Evolutionary conservation across 2,888 invertebrate species (phyloP).

Genomic region (Metallyticus violacea): DNA sequence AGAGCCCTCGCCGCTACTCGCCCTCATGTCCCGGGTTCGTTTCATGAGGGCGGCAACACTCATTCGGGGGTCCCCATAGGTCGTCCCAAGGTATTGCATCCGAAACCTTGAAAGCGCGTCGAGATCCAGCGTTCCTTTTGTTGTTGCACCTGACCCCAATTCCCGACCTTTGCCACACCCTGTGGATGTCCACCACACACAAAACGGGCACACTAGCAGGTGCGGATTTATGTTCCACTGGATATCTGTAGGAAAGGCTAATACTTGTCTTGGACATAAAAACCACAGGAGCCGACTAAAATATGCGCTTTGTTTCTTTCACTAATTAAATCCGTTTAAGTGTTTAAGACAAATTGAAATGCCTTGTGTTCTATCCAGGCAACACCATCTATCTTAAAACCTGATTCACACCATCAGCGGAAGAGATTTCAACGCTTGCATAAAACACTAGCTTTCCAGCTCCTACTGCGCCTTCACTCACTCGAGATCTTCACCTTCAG

Average conservation of each 20-base stretch:
- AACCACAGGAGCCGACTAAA: not conserved
- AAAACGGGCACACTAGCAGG: not conserved
- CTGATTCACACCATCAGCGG: not conserved
- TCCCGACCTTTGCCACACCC: not conserved
- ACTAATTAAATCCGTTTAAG: not conserved
- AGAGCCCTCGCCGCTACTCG: constrained; percentile 55
- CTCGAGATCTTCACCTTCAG: not conserved
- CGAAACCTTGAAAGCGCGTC: not conserved
- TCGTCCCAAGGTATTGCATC: not conserved
- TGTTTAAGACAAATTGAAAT: not conserved
- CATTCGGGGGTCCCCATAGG: not conserved
- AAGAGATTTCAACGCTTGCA: not conserved
- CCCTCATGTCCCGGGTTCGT: not conserved
- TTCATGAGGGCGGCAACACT: not conserved
- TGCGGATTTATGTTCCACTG: not conserved
- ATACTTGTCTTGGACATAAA: not conserved
- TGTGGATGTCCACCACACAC: not conserved
- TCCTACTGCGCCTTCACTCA: not conserved
- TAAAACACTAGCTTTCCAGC: not conserved
- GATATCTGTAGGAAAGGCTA: no score
- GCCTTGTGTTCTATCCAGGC: no score
- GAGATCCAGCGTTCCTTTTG: not conserved
- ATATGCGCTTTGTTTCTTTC: no score
- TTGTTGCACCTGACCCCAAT: not conserved
- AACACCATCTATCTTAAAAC: no score